Percentiles rank a stretch among this genome's conserved stretches.
These are phyloP conservation scores for Cladopsammia gracilis DNA, from an alignment of 64 coral and sea anemone species.

Conservation along the genomic window DNA sequence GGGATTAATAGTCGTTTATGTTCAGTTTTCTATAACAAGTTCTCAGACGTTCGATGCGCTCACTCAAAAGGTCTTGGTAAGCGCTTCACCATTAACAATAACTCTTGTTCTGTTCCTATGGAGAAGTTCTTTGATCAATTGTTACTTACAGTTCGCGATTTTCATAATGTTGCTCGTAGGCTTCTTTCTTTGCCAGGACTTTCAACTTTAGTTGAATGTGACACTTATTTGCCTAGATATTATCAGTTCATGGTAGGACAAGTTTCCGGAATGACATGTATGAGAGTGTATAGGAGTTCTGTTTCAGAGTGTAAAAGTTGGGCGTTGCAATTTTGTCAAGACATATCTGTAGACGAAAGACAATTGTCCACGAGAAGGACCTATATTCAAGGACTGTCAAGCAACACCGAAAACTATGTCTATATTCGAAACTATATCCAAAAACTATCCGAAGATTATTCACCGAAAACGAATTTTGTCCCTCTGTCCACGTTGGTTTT, in stretches of 20 bases:
- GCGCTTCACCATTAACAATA: neutral
- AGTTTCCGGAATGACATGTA: neutral
- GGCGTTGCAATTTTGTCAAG: neutral
- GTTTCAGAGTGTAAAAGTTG: constrained; percentile 13
- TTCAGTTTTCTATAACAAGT: too few species aligned
- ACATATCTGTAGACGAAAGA: neutral
- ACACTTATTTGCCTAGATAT: constrained; percentile 47
- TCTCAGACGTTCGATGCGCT: too few species aligned
- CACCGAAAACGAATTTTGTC: too few species aligned
- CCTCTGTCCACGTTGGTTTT: too few species aligned
- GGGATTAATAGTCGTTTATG: too few species aligned
- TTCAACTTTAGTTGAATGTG: constrained; percentile 49
- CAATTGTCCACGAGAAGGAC: too few species aligned
- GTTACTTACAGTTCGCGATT: neutral
- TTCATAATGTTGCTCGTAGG: constrained; percentile 8
- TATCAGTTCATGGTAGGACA: constrained; percentile 1
- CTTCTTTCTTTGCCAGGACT: constrained; percentile 39
- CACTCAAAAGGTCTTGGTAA: neutral
- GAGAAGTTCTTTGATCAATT: constrained; percentile 16
- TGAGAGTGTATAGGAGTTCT: neutral
- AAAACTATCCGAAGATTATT: too few species aligned
- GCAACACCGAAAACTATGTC: too few species aligned
- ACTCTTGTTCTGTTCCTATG: constrained; percentile 27
- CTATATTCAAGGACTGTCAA: too few species aligned
- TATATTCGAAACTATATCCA: too few species aligned